Conservation (phyloP, 2,113 vertebrate genomes). For the Stictonetta naevosa region DNA sequence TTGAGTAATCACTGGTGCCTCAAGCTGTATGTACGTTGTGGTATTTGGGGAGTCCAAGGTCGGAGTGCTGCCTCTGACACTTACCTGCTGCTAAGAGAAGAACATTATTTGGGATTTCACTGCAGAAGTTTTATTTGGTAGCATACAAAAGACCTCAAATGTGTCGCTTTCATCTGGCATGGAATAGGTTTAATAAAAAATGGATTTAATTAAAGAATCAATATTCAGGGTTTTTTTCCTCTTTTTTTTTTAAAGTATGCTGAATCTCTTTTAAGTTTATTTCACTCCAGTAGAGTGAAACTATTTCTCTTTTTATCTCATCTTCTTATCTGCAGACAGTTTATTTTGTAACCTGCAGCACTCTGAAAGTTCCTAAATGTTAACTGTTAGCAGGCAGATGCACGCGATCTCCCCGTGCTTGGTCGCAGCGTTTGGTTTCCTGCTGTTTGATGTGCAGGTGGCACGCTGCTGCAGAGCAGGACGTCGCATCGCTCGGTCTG, state of each 20-base stretch:
- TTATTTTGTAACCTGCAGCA: background rate
- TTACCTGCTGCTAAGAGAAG: background rate
- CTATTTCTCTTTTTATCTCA: background rate
- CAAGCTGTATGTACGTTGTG: accelerated
- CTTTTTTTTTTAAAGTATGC: background rate
- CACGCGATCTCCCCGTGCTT: background rate
- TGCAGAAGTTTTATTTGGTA: background rate
- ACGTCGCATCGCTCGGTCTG: background rate
- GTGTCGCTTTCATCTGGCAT: background rate
- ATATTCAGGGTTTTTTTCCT: too few species aligned
- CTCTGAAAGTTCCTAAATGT: accelerated
- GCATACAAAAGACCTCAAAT: background rate
- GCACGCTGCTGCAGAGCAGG: background rate
- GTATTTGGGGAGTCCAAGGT: background rate
- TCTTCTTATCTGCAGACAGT: background rate
- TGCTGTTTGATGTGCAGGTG: background rate
- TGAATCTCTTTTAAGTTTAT: background rate
- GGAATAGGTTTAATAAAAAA: background rate
- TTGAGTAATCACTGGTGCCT: background rate
- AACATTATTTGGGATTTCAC: background rate
- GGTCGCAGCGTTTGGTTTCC: background rate
- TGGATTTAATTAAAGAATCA: background rate
- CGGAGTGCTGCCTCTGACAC: background rate
- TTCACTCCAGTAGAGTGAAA: background rate
- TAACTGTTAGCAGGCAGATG: background rate